Evolutionary conservation across 2,797 vertebrate species (phyloP), one percentile per base, ranked within the genome.

Genomic region (Ctenochaetus hawaiiensis): DNA sequence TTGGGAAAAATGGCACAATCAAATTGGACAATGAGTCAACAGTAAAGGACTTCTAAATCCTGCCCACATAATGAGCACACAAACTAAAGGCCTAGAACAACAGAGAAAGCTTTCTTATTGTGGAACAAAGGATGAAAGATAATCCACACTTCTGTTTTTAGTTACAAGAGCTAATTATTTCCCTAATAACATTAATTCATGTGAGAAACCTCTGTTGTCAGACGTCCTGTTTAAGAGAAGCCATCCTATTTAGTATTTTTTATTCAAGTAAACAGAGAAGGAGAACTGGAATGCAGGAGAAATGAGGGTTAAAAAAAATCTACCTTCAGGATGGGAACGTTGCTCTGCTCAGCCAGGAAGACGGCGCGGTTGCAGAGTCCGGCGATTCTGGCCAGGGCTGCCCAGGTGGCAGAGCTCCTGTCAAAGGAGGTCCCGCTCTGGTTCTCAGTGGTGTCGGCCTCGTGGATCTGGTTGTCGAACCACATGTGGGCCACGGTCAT

Each of bases 361-460:
- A 99, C 98, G 0, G 98, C 98, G 0, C 98, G 95, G 90, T 99
- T 99, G 76, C 98, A 99, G 5, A 99, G 96, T 48, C 97, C 97
- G 0, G 98, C 97, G 8, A 99, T 64, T 67, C 97, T 95, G 54
- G 98, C 94, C 75, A 99, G 91, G 18, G 95, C 2, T 0, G 70
- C 77, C 98, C 98, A 99, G 26, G 97, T 97, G 72, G 95, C 89
- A 0, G 98, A 99, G 76, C 95, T 97, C 91, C 96, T 96, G 93
- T 99, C 98, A 43, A 99, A 99, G 2, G 97, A 96, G 66, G 97
- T 96, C 65, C 98, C 98, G 11, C 96, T 98, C 91, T 97, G 97
- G 90, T 97, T 97, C 87, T 97, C 97, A 0, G 97, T 98, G 89
- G 97, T 98, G 81, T 98, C 97, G 0, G 97, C 97, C 88, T 98